phyloP scores from a whole-genome alignment of 2,797 vertebrate species.

The Galaxias olidus region DNA sequence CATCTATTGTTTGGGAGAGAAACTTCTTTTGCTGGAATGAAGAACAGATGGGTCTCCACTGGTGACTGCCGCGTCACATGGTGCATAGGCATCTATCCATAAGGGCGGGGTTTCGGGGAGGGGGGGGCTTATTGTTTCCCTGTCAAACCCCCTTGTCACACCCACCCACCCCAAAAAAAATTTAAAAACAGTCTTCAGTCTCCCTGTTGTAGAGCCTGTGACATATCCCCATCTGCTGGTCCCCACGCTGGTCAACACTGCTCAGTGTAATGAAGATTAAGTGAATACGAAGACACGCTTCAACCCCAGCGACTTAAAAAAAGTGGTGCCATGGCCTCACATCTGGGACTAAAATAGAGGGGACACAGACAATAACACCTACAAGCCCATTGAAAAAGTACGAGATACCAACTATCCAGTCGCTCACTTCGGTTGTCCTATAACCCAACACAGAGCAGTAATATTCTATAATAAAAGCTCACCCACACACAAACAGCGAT shows the following conservation, averaged over 20 bases:
- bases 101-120: not conserved
- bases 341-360: not conserved
- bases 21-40: conserved; percentile 1
- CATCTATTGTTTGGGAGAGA: conserved; percentile 11
- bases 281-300: not conserved
- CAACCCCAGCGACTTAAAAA: not conserved
- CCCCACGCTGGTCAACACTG: conserved; percentile 2
- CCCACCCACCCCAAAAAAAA: not conserved
- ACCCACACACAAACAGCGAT: too few species aligned
- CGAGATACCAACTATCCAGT: not conserved
- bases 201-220: not conserved
- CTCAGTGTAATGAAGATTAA: conserved; percentile 6
- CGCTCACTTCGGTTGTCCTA: not conserved
- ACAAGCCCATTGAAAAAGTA: not conserved
- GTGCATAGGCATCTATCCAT: conserved; percentile 22
- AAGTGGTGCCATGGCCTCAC: not conserved
- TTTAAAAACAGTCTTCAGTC: too few species aligned
- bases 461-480: too few species aligned
- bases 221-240: conserved; percentile 25
- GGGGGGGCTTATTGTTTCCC: conserved; percentile 17
- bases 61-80: not conserved
- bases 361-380: not conserved
- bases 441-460: too few species aligned
- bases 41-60: conserved; percentile 25
- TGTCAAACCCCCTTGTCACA: conserved; percentile 2